phyloP scores from a whole-genome alignment of 2,888 invertebrate species.

The Didymodactylos carnosus region DNA sequence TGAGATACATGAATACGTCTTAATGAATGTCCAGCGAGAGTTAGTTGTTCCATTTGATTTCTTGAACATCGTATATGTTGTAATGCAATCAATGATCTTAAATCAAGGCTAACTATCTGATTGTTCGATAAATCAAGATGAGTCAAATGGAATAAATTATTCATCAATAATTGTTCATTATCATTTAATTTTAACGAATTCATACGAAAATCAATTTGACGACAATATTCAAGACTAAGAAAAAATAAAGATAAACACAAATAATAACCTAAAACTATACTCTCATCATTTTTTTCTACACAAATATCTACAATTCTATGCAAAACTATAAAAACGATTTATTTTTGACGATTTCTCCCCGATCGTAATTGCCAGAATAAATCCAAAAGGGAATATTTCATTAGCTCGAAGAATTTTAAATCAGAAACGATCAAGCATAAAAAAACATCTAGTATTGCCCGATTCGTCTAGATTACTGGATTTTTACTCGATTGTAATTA shows the following conservation, averaged over 20 bases:
- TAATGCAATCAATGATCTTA: slow-evolving; percentile 28
- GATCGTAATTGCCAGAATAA: not conserved
- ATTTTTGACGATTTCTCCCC: not conserved
- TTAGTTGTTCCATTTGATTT: slow-evolving; percentile 29
- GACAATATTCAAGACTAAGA: not conserved
- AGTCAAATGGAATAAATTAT: slow-evolving; percentile 28
- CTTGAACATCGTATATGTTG: slow-evolving; percentile 35
- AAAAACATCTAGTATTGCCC: no score
- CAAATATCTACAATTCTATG: not conserved
- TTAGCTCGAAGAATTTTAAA: no score
- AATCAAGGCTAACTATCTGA: slow-evolving; percentile 23
- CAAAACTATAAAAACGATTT: not conserved
- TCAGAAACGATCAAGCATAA: no score
- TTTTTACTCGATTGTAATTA: no score
- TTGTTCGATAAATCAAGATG: slow-evolving; percentile 36
- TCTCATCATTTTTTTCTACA: no score
- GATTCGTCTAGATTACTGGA: no score
- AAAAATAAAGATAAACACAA: no score
- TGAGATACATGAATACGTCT: slow-evolving; percentile 32
- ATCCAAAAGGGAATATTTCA: no score
- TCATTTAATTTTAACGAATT: slow-evolving; percentile 27
- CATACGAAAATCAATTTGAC: slow-evolving; percentile 27
- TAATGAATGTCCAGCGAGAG: slow-evolving; percentile 32
- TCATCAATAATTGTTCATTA: slow-evolving; percentile 28
- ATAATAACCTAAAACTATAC: no score